These are phyloP conservation scores for rabbit (Oryctolagus cuniculus) DNA, from an alignment of 2,113 vertebrate species.

Conservation along the genomic window mOryCun1.1 NC_091448.1:47893501-47894000, in stretches of 20 bases:
- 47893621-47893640: slow-evolving; percentile 29
- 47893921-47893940: slow-evolving; percentile 25
- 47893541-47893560: slow-evolving; percentile 36
- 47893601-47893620: neutral
- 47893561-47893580: neutral
- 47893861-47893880: slow-evolving; percentile 9
- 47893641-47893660: slow-evolving; percentile 49
- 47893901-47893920: slow-evolving; percentile 49
- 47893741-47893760: slow-evolving; percentile 47
- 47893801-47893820: neutral
- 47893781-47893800: neutral
- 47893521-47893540: slow-evolving; percentile 31
- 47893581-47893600: neutral
- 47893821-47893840: neutral
- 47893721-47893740: slow-evolving; percentile 69
- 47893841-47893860: neutral
- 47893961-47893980: slow-evolving; percentile 43
- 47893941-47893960: slow-evolving; percentile 34
- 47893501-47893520: neutral
- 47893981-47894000: neutral
- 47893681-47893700: slow-evolving; percentile 77
- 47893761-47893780: neutral
- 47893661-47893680: slow-evolving; percentile 56
- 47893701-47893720: slow-evolving; percentile 72
- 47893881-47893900: neutral